A percentile compares a stretch with the other conserved stretches of the same genome.
Conservation (phyloP, 2,113 vertebrate species). For the Takifugu flavidus region DNA sequence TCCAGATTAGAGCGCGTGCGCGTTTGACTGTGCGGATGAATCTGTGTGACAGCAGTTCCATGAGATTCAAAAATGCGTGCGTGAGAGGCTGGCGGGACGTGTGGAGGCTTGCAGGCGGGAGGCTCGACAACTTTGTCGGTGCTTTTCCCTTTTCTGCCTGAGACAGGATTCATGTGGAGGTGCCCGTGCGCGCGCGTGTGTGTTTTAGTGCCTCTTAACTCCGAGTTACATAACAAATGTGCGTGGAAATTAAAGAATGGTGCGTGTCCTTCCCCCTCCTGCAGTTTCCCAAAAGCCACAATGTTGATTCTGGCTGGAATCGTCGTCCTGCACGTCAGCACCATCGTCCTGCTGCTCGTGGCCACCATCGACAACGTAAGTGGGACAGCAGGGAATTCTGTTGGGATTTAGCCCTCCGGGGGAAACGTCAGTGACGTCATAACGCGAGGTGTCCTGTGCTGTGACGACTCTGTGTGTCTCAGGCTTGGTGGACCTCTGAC, state of each 20-base stretch:
- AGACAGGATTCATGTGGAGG: slow-evolving; percentile 15
- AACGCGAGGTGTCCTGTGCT: no score
- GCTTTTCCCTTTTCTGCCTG: background rate
- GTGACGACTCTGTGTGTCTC: slow-evolving; percentile 7
- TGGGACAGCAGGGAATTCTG: background rate
- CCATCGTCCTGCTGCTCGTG: slow-evolving; percentile 76
- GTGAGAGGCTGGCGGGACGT: slow-evolving; percentile 22
- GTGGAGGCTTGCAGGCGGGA: slow-evolving; percentile 39
- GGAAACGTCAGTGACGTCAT: no score
- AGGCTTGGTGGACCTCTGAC: slow-evolving; percentile 76
- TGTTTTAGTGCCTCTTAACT: background rate
- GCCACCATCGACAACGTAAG: slow-evolving; percentile 78
- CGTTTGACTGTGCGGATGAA: background rate
- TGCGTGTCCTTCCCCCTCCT: slow-evolving; percentile 24
- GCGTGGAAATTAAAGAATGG: slow-evolving; percentile 27
- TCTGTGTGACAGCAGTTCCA: slow-evolving; percentile 24
- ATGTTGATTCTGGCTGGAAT: slow-evolving; percentile 78
- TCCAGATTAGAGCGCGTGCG: background rate
- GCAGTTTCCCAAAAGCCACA: slow-evolving; percentile 55
- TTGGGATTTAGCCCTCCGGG: no score
- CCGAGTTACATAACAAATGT: no score
- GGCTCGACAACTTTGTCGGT: background rate
- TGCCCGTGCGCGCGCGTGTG: background rate
- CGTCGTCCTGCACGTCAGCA: slow-evolving; percentile 71
- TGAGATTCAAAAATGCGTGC: slow-evolving; percentile 9